Evolutionary conservation across 1,140 invertebrate species (phyloP).

Genomic region (Pentalonia nigronervosa): DNA sequence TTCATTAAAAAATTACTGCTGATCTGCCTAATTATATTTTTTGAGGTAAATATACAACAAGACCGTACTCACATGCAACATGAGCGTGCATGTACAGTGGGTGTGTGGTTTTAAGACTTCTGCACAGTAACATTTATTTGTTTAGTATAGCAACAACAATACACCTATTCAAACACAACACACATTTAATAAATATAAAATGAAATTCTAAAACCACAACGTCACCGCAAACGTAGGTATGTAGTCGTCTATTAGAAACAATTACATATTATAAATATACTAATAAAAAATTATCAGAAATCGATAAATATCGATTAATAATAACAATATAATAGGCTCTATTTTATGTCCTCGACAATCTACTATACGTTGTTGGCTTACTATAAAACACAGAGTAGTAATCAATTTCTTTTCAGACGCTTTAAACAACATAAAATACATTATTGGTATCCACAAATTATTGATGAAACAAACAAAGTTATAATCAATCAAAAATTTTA

Average conservation of each 20-base stretch:
- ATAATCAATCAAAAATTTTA: neutral
- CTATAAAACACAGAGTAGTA: neutral
- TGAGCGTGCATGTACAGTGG: neutral
- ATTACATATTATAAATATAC: neutral
- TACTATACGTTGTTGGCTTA: neutral
- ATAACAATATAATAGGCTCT: neutral
- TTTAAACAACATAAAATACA: neutral
- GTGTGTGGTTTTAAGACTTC: neutral
- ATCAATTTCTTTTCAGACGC: neutral
- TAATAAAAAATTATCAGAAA: neutral
- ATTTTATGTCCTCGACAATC: neutral
- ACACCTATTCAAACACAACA: neutral
- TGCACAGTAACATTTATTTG: neutral
- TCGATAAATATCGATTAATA: conserved; percentile 13
- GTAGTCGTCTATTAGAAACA: neutral
- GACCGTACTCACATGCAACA: neutral
- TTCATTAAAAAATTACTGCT: neutral
- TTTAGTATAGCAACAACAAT: neutral
- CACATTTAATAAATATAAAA: neutral
- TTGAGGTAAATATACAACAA: neutral
- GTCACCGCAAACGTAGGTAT: neutral
- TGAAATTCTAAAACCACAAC: conserved; percentile 6
- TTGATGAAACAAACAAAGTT: neutral
- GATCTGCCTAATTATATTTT: neutral
- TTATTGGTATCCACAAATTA: neutral